A percentile compares a stretch with the other conserved stretches of the same genome.
Evolutionary conservation across 2,797 vertebrate genomes (phyloP).

Genomic region (Cichlasoma orientale): DNA sequence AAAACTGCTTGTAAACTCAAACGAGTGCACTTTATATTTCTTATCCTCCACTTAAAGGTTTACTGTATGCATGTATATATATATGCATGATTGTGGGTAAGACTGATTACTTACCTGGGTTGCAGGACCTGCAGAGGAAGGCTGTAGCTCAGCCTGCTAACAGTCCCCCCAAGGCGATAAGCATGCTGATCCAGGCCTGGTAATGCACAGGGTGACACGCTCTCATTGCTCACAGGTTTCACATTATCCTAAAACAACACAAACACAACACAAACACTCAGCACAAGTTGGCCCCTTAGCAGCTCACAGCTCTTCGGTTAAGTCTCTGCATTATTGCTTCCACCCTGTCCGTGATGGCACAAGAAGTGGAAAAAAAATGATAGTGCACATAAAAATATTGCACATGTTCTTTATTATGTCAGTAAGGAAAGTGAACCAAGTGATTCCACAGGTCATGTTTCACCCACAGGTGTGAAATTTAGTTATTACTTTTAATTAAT

Average conservation of each 20-base stretch:
- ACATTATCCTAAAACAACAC: slow-evolving; percentile 63
- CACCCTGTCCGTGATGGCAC: neutral
- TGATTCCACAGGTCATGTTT: neutral
- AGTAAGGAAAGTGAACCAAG: neutral
- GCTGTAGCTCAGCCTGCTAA: slow-evolving; percentile 84
- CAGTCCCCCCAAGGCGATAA: slow-evolving; percentile 77
- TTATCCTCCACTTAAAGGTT: neutral
- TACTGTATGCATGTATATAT: too few species aligned
- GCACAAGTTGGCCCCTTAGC: neutral
- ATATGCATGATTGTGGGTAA: neutral
- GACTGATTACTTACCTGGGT: slow-evolving; percentile 78
- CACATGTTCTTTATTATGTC: neutral
- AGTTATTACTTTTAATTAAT: neutral
- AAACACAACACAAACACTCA: slow-evolving; percentile 43
- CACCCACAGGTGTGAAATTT: neutral
- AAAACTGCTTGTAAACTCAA: slow-evolving; percentile 77
- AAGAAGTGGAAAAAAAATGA: neutral
- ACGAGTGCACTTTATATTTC: slow-evolving; percentile 73
- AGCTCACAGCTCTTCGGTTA: neutral
- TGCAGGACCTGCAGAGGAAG: slow-evolving; percentile 77
- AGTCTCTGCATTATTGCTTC: neutral
- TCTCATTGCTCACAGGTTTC: slow-evolving; percentile 50
- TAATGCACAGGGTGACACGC: slow-evolving; percentile 53
- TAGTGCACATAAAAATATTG: neutral
- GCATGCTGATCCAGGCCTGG: slow-evolving; percentile 73